A percentile compares a stretch with the other conserved stretches of the same genome.
Evolutionary conservation across 2,888 invertebrate species (phyloP).

Genomic region (Acanthosoma haemorrhoidale): DNA sequence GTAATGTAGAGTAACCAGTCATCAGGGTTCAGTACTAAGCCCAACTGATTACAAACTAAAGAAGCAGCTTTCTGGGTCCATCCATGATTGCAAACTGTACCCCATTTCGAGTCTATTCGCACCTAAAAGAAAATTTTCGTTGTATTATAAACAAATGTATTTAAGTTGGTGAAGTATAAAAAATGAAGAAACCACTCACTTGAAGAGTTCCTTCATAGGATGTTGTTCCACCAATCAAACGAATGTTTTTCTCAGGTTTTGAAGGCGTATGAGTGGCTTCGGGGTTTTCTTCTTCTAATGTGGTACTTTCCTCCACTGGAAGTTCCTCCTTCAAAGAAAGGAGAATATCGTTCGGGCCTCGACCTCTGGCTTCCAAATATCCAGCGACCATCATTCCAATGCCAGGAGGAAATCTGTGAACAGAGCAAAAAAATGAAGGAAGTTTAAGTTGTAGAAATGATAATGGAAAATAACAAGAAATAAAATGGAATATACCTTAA

Average conservation of each 20-base stretch:
- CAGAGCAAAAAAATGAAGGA: background rate
- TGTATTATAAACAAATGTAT: too few species aligned
- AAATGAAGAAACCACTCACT: slow-evolving; percentile 44
- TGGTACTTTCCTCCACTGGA: slow-evolving; percentile 44
- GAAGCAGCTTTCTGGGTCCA: slow-evolving; percentile 92
- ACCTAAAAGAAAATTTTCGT: slow-evolving; percentile 55
- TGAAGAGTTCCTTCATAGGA: slow-evolving; percentile 82
- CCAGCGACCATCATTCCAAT: slow-evolving; percentile 97
- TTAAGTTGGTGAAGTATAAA: too few species aligned
- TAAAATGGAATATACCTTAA: slow-evolving; percentile 49
- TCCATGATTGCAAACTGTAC: slow-evolving; percentile 93
- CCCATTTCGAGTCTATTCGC: slow-evolving; percentile 82
- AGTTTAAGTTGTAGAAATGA: background rate
- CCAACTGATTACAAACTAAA: slow-evolving; percentile 90
- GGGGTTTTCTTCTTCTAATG: slow-evolving; percentile 49
- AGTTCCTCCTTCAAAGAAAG: slow-evolving; percentile 70
- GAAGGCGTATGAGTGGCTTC: slow-evolving; percentile 36
- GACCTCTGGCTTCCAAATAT: slow-evolving; percentile 74
- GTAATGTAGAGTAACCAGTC: slow-evolving; percentile 82
- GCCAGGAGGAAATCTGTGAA: slow-evolving; percentile 74
- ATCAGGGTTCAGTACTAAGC: slow-evolving; percentile 82
- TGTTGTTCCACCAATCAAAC: slow-evolving; percentile 55
- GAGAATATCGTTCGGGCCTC: slow-evolving; percentile 70
- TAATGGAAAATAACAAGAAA: background rate
- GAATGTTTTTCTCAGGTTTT: slow-evolving; percentile 37